Conservation (phyloP, 2,888 invertebrate species). For the Sphaeridia pumilis region DNA sequence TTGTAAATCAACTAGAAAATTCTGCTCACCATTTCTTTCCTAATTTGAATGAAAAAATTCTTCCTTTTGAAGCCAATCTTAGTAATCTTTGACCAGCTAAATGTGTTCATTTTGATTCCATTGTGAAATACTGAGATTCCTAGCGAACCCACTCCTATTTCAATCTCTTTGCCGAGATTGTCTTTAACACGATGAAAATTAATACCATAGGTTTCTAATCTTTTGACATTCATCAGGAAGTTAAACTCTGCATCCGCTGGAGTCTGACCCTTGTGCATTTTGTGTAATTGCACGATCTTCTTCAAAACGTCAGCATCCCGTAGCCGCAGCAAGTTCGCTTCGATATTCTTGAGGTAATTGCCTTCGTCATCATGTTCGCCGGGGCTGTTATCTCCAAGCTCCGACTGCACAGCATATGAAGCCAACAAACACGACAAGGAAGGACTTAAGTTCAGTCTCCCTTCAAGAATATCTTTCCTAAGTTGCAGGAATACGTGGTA, state of each 20-base stretch:
- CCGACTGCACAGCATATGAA: slow-evolving; percentile 93
- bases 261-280: slow-evolving; percentile 80
- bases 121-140: slow-evolving; percentile 93
- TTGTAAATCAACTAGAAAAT: no score
- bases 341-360: slow-evolving; percentile 25
- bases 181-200: slow-evolving; percentile 66
- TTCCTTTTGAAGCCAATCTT: slow-evolving; percentile 98
- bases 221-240: slow-evolving; percentile 89
- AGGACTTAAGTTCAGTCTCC: slow-evolving; percentile 70
- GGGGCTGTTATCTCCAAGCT: slow-evolving; percentile 85
- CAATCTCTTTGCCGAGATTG: slow-evolving; percentile 53
- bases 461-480: slow-evolving; percentile 77
- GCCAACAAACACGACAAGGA: slow-evolving; percentile 85
- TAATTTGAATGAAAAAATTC: slow-evolving; percentile 91
- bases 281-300: slow-evolving; percentile 81
- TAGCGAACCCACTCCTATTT: slow-evolving; percentile 86
- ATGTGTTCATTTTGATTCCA: slow-evolving; percentile 79
- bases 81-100: slow-evolving; percentile 97
- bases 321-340: slow-evolving; percentile 14
- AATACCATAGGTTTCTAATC: slow-evolving; percentile 92
- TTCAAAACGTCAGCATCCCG: slow-evolving; percentile 66
- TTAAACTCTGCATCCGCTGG: slow-evolving; percentile 96
- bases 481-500: slow-evolving; percentile 96
- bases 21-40: slow-evolving; percentile 66
- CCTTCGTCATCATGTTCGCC: slow-evolving; percentile 59